A percentile compares a stretch with the other conserved stretches of the same genome.
Conservation (phyloP, 2,113 vertebrate species). For the Colaptes auratus region DNA sequence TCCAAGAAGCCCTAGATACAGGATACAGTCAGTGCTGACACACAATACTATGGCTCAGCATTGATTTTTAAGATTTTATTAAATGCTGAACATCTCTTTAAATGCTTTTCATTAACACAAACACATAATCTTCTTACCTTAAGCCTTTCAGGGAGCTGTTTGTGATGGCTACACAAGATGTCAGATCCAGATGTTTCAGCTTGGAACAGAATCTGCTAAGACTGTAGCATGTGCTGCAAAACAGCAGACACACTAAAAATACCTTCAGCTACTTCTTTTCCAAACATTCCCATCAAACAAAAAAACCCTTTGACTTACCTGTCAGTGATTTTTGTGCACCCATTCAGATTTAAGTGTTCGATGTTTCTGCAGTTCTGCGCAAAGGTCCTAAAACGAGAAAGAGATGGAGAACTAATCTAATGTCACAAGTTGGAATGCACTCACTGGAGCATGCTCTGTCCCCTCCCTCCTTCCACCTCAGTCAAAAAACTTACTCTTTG, state of each 20-base stretch:
- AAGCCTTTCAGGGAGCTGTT: slow-evolving; percentile 93
- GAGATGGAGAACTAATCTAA: neutral
- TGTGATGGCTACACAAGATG: slow-evolving; percentile 92
- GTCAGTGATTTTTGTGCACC: slow-evolving; percentile 97
- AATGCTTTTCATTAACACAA: neutral
- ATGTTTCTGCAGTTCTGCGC: slow-evolving; percentile 97
- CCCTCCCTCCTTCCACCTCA: neutral
- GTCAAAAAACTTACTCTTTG: neutral
- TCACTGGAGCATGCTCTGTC: slow-evolving; percentile 26
- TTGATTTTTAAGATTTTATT: neutral
- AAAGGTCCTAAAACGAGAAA: slow-evolving; percentile 84
- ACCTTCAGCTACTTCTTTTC: slow-evolving; percentile 65
- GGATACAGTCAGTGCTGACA: neutral
- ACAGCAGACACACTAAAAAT: slow-evolving; percentile 71
- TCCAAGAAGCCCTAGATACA: neutral
- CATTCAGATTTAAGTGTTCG: slow-evolving; percentile 92
- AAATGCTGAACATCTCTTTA: slow-evolving; percentile 10
- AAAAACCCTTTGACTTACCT: slow-evolving; percentile 71
- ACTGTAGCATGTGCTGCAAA: slow-evolving; percentile 89
- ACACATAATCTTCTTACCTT: slow-evolving; percentile 79
- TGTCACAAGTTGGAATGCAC: neutral
- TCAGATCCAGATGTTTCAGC: slow-evolving; percentile 93
- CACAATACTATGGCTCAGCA: neutral
- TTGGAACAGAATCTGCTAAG: slow-evolving; percentile 96
- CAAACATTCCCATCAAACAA: neutral